Evolutionary conservation across 2,113 vertebrate species (phyloP).

Genomic region (Agapornis roseicollis): DNA sequence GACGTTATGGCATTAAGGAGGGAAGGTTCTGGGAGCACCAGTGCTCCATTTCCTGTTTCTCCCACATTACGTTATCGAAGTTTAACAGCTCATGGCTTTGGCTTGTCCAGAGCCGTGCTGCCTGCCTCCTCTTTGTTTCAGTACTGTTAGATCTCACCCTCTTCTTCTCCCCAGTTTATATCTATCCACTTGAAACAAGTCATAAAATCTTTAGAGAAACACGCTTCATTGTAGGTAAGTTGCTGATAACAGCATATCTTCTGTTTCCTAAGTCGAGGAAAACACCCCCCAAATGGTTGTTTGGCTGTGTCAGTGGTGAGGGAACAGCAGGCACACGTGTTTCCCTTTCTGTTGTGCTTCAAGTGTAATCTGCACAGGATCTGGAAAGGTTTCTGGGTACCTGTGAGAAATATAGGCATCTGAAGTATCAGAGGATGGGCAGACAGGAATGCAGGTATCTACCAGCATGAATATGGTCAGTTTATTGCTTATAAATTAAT

Average conservation of each 20-base stretch:
- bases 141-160: not conserved
- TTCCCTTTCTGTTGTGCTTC: not conserved
- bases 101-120: not conserved
- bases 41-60: not conserved
- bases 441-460: not conserved
- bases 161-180: not conserved
- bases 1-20: not conserved
- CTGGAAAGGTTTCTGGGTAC: not conserved
- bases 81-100: not conserved
- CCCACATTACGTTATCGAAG: fast-evolving
- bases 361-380: not conserved
- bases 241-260: not conserved
- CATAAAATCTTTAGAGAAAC: not conserved
- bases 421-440: not conserved
- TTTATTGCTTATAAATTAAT: not conserved
- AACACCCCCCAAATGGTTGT: not conserved
- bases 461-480: not conserved
- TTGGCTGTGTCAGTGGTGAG: not conserved
- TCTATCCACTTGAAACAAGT: not conserved
- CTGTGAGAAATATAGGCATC: not conserved
- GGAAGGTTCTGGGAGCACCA: not conserved
- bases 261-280: not conserved
- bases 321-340: not conserved
- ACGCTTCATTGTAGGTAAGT: not conserved
- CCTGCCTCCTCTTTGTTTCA: not conserved